Evolutionary conservation across 1,140 invertebrate genomes (phyloP).

Genomic region (Eubasilissa regina): DNA sequence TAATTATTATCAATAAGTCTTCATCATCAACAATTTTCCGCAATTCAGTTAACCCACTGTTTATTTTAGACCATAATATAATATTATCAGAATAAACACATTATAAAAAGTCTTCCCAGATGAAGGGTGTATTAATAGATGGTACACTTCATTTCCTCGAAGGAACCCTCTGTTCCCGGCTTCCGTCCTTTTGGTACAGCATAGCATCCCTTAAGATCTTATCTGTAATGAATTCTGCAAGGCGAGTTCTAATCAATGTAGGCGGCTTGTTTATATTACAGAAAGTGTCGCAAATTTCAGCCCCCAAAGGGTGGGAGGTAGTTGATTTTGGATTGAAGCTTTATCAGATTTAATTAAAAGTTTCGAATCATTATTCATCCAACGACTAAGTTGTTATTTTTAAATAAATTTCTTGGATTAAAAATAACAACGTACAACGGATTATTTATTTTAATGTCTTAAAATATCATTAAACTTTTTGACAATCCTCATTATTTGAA

Average conservation of each 20-base stretch:
- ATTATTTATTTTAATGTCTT: too few species aligned
- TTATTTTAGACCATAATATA: neutral
- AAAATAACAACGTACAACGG: too few species aligned
- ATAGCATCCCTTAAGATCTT: constrained; percentile 3
- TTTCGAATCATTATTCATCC: constrained; percentile 32
- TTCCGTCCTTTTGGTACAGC: neutral
- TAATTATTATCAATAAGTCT: too few species aligned
- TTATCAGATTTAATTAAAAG: constrained; percentile 43
- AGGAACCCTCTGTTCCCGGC: neutral
- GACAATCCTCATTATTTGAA: too few species aligned
- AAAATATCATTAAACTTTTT: too few species aligned
- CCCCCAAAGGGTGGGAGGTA: constrained; percentile 4
- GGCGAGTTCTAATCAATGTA: constrained; percentile 32
- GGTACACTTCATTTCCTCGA: constrained; percentile 24
- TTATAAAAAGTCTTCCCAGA: neutral
- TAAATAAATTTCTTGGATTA: too few species aligned
- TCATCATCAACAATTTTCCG: neutral
- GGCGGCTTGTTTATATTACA: constrained; percentile 24
- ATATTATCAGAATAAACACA: neutral
- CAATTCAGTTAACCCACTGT: neutral
- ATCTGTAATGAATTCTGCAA: constrained; percentile 40
- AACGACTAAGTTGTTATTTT: neutral
- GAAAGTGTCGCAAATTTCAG: constrained; percentile 26
- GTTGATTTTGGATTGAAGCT: constrained; percentile 40
- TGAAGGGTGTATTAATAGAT: constrained; percentile 26